Base-by-base conservation (phyloP, 2,888 invertebrate species). In the Sminthurides aquaticus region DNA sequence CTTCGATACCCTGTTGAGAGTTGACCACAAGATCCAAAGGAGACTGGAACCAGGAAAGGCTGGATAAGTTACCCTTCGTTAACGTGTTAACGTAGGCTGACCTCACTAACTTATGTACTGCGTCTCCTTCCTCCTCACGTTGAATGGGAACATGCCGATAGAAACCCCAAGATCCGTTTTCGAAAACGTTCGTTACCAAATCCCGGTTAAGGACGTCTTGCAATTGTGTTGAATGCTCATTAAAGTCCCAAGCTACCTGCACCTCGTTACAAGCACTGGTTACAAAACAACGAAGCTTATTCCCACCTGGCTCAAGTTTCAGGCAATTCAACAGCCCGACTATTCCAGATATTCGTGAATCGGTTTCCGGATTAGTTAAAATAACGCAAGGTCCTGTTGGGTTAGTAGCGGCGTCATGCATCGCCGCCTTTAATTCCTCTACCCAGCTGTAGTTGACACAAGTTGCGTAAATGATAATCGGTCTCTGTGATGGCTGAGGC, bases 51-150 rank as follows among this genome's bases (percentile, higher is more conserved):
- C 92, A 92, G 18, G 80, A 83, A 52, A 97, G 77, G 1, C 91
- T 88, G 0, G 90, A 88, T 61, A 97, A 81, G 77, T 98, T 96
- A 58, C 96, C 96, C 62, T 88, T 84, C 0, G 87, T 86, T 18
- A 84, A 76, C 0, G 88, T 86, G 78, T 91, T 90, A 1, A 87
- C 86, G 77, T 85, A 91, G 0, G 87, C 88, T 11, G 8, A 43
- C 43, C 18, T 18, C 43, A 43, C 18, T 8, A 8, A 11, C 43
- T 11, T 11, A 8, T 43, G 8, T 43, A 18, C 11, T 11, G 43
- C 18, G 18, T 11, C 43, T 71, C n/a, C n/a, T n/a, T n/a, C n/a
- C n/a, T 26, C 58, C 22, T 81, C 69, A 56, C 84, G 80, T 5
- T 83, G 82, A 1, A 93, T 77, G 0, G 85, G 81, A 11, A 91